These are phyloP conservation scores for Rosalia funebris DNA, from an alignment of 2,888 invertebrate genomes.

Conservation along the genomic window DNA sequence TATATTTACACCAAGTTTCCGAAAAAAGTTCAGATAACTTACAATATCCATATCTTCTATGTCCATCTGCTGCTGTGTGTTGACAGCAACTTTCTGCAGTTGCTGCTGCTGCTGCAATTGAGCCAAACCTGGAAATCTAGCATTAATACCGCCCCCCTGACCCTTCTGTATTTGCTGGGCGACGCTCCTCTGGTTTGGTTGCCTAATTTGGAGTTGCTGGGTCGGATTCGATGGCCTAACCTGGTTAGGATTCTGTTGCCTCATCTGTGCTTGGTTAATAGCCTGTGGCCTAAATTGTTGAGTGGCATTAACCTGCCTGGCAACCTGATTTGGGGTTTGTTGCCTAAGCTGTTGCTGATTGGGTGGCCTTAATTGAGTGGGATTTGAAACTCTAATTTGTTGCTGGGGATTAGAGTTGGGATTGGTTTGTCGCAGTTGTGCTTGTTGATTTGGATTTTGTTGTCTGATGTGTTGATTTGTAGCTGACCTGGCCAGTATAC, in stretches of 20 bases:
- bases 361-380: conserved; percentile 4
- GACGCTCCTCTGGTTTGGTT: conserved; percentile 4
- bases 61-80: conserved; percentile 23
- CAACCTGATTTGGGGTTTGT: neutral
- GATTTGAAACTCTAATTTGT: conserved; percentile 5
- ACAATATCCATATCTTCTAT: conserved; percentile 34
- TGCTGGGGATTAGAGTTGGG: neutral
- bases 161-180: conserved; percentile 8
- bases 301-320: conserved; percentile 10
- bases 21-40: conserved; percentile 17
- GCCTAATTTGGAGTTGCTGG: conserved; percentile 9
- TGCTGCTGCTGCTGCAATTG: conserved; percentile 29
- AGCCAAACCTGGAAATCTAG: conserved; percentile 14
- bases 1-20: neutral
- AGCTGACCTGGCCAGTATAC: conserved; percentile 7
- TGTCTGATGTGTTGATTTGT: conserved; percentile 15
- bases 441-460: conserved; percentile 3
- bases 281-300: conserved; percentile 24
- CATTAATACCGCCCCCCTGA: conserved; percentile 8
- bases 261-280: conserved; percentile 10
- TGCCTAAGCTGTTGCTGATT: conserved; percentile 5
- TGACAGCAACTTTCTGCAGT: conserved; percentile 14
- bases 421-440: conserved; percentile 10
- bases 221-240: conserved; percentile 9
- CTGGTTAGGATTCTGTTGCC: conserved; percentile 24